Conservation (phyloP, 2,797 vertebrate species). For the Phrynocephalus vlangalii region DNA sequence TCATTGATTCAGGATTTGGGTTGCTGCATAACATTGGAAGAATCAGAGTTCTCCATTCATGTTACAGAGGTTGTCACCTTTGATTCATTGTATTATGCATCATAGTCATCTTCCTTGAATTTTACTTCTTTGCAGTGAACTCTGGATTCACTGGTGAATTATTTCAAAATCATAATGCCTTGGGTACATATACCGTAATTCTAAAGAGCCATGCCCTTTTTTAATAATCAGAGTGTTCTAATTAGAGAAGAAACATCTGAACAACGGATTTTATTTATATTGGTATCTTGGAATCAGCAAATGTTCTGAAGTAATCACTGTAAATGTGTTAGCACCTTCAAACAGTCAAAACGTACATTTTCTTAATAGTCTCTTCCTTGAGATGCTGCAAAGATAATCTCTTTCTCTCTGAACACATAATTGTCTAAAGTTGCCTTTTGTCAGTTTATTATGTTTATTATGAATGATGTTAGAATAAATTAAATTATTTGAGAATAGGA, state of each 20-base stretch:
- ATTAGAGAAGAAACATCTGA: slow-evolving; percentile 66
- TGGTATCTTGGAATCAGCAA: slow-evolving; percentile 68
- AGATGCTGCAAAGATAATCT: slow-evolving; percentile 64
- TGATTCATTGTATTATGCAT: neutral
- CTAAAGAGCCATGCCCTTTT: slow-evolving; percentile 42
- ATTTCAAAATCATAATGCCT: neutral
- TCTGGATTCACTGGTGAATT: slow-evolving; percentile 9
- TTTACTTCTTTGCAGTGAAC: neutral
- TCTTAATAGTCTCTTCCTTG: slow-evolving; percentile 59
- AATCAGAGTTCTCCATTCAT: too few species aligned
- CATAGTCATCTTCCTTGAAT: neutral
- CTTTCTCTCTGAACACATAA: slow-evolving; percentile 52
- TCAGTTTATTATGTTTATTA: slow-evolving; percentile 66
- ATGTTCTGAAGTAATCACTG: slow-evolving; percentile 71
- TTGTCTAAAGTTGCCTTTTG: slow-evolving; percentile 51
- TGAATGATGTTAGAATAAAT: slow-evolving; percentile 58
- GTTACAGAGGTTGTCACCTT: slow-evolving; percentile 1
- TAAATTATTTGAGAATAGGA: slow-evolving; percentile 41
- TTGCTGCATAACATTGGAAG: too few species aligned
- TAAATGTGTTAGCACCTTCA: slow-evolving; percentile 64
- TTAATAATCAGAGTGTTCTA: slow-evolving; percentile 59
- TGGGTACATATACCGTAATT: slow-evolving; percentile 20
- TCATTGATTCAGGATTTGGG: too few species aligned
- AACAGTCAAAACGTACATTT: slow-evolving; percentile 57
- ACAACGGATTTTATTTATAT: slow-evolving; percentile 64